Conservation (phyloP, 2,797 vertebrate species). For the Falco novaeseelandiae region DNA sequence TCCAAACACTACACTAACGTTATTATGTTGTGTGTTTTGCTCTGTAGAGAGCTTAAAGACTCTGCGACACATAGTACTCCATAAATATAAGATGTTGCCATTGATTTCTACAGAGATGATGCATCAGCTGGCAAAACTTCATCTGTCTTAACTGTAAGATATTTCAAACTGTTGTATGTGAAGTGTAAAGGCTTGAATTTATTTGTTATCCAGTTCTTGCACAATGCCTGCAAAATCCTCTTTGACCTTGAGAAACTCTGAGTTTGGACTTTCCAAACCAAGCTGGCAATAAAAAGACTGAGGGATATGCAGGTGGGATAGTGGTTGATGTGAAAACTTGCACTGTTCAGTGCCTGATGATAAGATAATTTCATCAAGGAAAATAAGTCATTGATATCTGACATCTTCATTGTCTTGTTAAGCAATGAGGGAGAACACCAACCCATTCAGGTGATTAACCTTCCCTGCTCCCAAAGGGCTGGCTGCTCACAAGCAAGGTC, state of each 20-base stretch:
- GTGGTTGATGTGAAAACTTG: neutral
- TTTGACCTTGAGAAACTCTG: conserved; percentile 35
- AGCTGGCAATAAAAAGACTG: neutral
- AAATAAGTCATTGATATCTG: neutral
- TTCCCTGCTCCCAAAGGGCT: neutral
- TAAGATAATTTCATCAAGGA: neutral
- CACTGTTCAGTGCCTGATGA: neutral
- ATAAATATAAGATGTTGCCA: neutral
- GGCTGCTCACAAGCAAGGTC: neutral
- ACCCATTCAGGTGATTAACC: neutral
- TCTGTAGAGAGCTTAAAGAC: neutral
- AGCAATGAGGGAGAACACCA: neutral
- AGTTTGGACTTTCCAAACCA: neutral
- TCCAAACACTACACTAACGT: neutral
- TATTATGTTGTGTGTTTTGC: neutral
- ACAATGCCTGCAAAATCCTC: neutral
- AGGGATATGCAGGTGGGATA: neutral
- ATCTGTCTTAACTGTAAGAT: neutral
- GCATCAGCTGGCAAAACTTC: neutral
- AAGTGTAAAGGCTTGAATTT: neutral
- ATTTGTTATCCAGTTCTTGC: neutral
- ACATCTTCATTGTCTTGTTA: neutral
- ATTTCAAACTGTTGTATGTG: neutral
- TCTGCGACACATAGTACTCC: neutral
- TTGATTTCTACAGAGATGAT: conserved; percentile 30